phyloP scores from a whole-genome alignment of 2,797 vertebrate species.

The Buceros bicornis region DNA sequence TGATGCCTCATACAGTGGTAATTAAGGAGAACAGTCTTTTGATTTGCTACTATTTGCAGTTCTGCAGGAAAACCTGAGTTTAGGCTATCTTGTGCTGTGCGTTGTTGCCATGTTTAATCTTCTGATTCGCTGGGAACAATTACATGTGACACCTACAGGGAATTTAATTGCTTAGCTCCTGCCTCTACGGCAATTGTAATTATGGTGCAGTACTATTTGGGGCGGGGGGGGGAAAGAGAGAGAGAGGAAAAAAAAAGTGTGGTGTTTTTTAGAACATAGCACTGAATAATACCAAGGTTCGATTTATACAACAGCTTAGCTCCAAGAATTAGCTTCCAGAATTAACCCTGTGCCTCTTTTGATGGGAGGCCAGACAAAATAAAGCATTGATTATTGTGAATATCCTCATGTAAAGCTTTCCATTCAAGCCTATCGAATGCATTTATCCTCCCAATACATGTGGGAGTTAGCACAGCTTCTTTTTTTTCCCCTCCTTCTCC shows the following conservation, averaged over 20 bases:
- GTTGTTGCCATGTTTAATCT: constrained; percentile 82
- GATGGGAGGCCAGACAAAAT: constrained; percentile 21
- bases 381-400: constrained; percentile 18
- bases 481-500: constrained; percentile 21
- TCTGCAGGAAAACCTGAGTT: constrained; percentile 82
- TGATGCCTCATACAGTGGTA: constrained; percentile 84
- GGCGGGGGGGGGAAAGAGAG: neutral
- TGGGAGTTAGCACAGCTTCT: constrained; percentile 59
- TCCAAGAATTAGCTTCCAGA: constrained; percentile 57
- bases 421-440: neutral
- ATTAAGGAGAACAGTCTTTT: constrained; percentile 85
- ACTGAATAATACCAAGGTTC: constrained; percentile 71
- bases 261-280: constrained; percentile 65
- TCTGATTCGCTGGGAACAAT: constrained; percentile 81
- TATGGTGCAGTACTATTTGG: constrained; percentile 70
- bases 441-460: constrained; percentile 1
- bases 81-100: constrained; percentile 82
- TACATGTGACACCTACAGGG: constrained; percentile 79
- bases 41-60: constrained; percentile 85
- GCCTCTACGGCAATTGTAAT: constrained; percentile 78
- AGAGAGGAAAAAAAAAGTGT: constrained; percentile 4
- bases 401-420: constrained; percentile 41
- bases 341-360: constrained; percentile 49
- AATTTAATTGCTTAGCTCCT: constrained; percentile 84
- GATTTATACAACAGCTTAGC: constrained; percentile 54